Evolutionary conservation across 2,797 vertebrate genomes (phyloP), one percentile per base, ranked within the genome.

Genomic region (Pseudocheirus occidentalis): DNA sequence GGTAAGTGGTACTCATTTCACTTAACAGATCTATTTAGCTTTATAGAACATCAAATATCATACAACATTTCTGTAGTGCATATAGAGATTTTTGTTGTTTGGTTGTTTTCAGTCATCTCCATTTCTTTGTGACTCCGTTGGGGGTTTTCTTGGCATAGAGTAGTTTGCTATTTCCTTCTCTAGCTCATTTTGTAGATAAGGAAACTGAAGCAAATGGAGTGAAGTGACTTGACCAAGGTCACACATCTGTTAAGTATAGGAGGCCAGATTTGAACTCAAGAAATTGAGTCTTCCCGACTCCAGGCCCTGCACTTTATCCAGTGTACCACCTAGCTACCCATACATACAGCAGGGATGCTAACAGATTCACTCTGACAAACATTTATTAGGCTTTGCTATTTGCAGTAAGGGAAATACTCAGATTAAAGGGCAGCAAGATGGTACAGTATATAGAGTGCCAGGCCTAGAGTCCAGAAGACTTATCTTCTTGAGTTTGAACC

Each of bases 11-110:
- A 91, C 34, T 46, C 58, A 0, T 94, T 95, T 93, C 46, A 40
- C 58, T 55, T 52, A 29, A 59, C 34, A 58, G 53, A 3, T 50
- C 93, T 57, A 91, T 4, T 95, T 56, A 97, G 53, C 40, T 93
- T 91, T 40, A 90, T 46, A n/a, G 28, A 12, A 59, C 24, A 52
- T 29, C 46, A 94, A 58, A 59, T 59, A 29, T 57, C 55, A 55
- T 31, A 34, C 13, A 57, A 58, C 12, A 0, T 56, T 87, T 55
- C 87, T 54, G 0, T 62, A 53, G 1, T 55, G 5, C 6, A 40
- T 21, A 5, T n/a, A 91, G 90, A 55, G 16, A 91, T 40, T 91
- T 34, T 21, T 90, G 28, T 90, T 90, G 24, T 50, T 90, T 46
- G 53, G 50, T n/a, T n/a, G 29, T 66, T 66, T 29, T 66, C 34